Base-by-base conservation (phyloP, 2,113 vertebrate species). In the Aix galericulata region DNA sequence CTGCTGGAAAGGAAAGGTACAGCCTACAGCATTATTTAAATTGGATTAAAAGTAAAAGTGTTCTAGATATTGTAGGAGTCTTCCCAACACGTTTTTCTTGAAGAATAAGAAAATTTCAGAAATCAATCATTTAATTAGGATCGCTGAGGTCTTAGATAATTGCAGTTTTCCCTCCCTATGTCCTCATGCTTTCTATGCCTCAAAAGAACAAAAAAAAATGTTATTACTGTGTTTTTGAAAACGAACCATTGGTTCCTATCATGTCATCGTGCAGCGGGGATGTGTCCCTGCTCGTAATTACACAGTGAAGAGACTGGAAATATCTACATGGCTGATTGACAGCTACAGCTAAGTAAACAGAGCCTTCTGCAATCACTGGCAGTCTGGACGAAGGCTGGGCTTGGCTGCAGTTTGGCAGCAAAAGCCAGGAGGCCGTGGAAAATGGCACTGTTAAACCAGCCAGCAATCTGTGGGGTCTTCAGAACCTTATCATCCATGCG, bases 381-480 rank as follows among this genome's bases (percentile, higher is more conserved):
- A 22, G 89, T 25, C 94, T 13, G 56, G 86, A 23, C 88, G 12
- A 36, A 56, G 60, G 82, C 76, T 4, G 4, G 71, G 32, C 58
- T 17, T n/a, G 73, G 91, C 79, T 66, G 25, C 67, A 21, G 55
- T 20, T 40, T 52, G 56, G 89, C 89, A 68, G 85, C 79, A 34
- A 4, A 34, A 93, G 92, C 85, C 56, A 68, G 75, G 80, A 81
- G 76, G 74, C 91, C 36, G 26, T 69, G 83, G 55, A 95, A 34
- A 55, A 84, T 76, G 88, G 94, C 93, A 76, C 85, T 15, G 81
- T 73, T 86, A 31, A 92, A 94, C 66, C 80, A 88, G 82, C 69
- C 96, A 36, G 27, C 91, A 44, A 88, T 93, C 97, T 96, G 96
- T 96, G 96, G 96, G 98, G 97, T 96, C 95, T 72, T 97, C 96